Evolutionary conservation across 1,140 invertebrate genomes (phyloP), one percentile per base, ranked within the genome.

Genomic region (Philopotamus ludificatus): DNA sequence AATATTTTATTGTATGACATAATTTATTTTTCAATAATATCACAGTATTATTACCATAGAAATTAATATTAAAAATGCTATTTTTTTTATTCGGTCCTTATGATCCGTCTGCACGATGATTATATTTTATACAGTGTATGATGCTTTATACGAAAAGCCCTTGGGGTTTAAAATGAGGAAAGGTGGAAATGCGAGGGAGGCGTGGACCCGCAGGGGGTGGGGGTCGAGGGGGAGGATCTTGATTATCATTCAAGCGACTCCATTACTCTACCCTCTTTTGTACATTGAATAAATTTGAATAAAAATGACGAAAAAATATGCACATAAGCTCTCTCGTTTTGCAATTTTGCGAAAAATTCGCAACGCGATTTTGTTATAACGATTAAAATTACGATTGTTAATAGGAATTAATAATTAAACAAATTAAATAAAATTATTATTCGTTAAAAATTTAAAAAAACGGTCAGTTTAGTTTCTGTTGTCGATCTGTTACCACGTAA

Each of bases 171-270:
- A 25, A 25, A 57, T 34, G 60, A 53, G 41, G 65, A 60, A 42
- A 57, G 28, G 59, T 57, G 12, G 12, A 18, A 51, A 62, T 23
- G 8, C n/a, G 42, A 20, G 20, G 16, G 57, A 47, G 42, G 16
- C 39, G 61, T n/a, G n/a, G n/a, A n/a, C 21, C 21, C 9, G 18
- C 26, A 28, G 55, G 4, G 16, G 42, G 12, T 10, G 9, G 21
- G 51, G 50, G 45, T 44, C 34, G 21, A 23, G 3, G 18, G 45
- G 55, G 50, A 34, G 50, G 58, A 45, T 62, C 50, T 61, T 68
- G 67, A 65, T 65, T 65, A 65, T 65, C 67, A 65, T 65, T 63
- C 58, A 59, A 65, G 67, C 67, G 62, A 65, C 62, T 68, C 47
- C 63, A 42, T 61, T 59, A 65, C 57, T 57, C 66, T 53, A 50